Base-by-base conservation (phyloP, 64 coral and sea anemone genomes). In the Montipora sp. region DNA sequence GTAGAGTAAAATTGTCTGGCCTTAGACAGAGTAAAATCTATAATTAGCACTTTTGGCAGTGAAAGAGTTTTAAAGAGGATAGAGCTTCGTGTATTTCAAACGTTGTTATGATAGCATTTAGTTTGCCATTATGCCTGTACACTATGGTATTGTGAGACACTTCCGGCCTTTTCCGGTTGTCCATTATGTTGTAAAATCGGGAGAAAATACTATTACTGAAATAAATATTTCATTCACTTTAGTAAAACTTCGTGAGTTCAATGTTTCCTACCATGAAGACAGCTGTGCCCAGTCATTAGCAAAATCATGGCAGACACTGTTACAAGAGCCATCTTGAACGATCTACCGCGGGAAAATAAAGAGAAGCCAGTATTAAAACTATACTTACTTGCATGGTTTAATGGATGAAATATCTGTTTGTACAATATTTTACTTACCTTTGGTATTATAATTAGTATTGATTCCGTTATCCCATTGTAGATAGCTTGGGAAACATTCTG, bases 101-200 rank as follows among this genome's bases (percentile, higher is more conserved):
- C 36, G 36, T 36, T 36, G 36, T 36, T 36, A 36, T 36, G 36
- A 36, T 36, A 36, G 36, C 36, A 36, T 36, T 36, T 36, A 36
- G 2, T 36, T 36, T 36, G 36, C 36, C 36, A 36, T 36, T 36
- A 36, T 15, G 23, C 19, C 2, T 18, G n/a, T 18, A 10, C 4
- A 43, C 8, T 27, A 10, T 55, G 51, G 51, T 10, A 7, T 55
- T 55, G 6, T 3, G 51, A 7, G 51, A 10, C 51, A 5, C 6
- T 55, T 55, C 81, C 8, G 61, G 93, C 95, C 95, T 96, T 90
- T 78, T 50, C 60, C 16, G 87, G 44, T 75, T 57, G 92, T 43
- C 95, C 95, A 5, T 78, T 92, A 58, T 90, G 36, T 36, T 2
- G 2, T 60, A n/a, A 96, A 69, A 69, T 93, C 95, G 19, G 6